Conservation (phyloP, 2,888 invertebrate genomes). For the Drosophila monieri region DNA sequence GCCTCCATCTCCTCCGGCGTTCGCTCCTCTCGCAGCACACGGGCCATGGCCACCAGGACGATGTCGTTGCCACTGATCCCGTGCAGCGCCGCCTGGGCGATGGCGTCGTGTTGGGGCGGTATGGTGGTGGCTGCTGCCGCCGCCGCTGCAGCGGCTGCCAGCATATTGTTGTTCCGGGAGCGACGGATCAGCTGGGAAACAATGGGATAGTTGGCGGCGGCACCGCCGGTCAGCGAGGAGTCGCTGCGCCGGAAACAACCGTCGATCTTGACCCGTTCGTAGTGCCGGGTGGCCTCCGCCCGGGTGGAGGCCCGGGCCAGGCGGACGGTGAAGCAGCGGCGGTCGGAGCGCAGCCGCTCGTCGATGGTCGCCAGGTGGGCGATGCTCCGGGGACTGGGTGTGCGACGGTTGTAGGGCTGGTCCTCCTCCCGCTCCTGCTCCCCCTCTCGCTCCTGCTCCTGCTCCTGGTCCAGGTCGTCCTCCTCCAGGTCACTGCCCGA, state of each 20-base stretch:
- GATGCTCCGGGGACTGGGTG: constrained; percentile 65
- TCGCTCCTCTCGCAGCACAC: constrained; percentile 87
- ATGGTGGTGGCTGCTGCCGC: constrained; percentile 41
- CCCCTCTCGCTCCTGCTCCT: not conserved
- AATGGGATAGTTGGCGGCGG: constrained; percentile 84
- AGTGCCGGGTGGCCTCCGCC: constrained; percentile 88
- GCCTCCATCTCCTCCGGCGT: constrained; percentile 14
- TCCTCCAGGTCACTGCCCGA: constrained; percentile 38
- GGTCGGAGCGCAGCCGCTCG: constrained; percentile 83
- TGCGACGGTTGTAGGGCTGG: constrained; percentile 25
- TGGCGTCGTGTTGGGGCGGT: constrained; percentile 77
- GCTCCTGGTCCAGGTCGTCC: constrained; percentile 85
- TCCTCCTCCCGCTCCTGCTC: constrained; percentile 8
- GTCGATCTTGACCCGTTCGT: constrained; percentile 89
- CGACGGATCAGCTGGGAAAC: constrained; percentile 84
- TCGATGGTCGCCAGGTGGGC: constrained; percentile 77
- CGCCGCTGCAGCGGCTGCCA: constrained; percentile 69
- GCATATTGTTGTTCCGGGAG: constrained; percentile 81
- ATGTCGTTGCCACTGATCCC: constrained; percentile 87
- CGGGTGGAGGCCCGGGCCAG: constrained; percentile 89
- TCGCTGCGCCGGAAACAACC: constrained; percentile 87
- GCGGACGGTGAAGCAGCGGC: constrained; percentile 86
- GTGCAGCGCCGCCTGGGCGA: constrained; percentile 85
- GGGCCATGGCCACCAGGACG: constrained; percentile 90
- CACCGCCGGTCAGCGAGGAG: constrained; percentile 84